A percentile compares a stretch with the other conserved stretches of the same genome.
Evolutionary conservation across 2,888 invertebrate genomes (phyloP).

Genomic region (Scaptomyza flava): DNA sequence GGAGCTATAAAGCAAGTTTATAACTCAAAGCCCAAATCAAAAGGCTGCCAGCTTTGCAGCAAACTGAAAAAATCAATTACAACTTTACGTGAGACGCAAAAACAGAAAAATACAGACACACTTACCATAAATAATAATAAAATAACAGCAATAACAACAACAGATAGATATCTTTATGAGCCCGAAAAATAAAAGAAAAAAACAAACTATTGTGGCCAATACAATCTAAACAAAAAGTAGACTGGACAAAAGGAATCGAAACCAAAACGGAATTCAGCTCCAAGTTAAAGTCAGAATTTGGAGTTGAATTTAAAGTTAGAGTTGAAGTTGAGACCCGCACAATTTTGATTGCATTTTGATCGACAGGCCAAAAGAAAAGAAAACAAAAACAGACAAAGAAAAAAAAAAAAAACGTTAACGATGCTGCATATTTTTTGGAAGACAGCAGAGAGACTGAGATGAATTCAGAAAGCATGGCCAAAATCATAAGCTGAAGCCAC

Average conservation of each 20-base stretch:
- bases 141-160: constrained; percentile 50
- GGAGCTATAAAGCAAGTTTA: constrained; percentile 42
- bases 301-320: constrained; percentile 7
- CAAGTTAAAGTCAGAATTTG: constrained; percentile 11
- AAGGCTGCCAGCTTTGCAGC: no score
- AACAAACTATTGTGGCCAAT: constrained; percentile 65
- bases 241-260: constrained; percentile 41
- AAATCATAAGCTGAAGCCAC: constrained; percentile 48
- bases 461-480: constrained; percentile 44
- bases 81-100: constrained; percentile 16
- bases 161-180: constrained; percentile 70
- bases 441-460: constrained; percentile 6
- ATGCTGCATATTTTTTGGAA: constrained; percentile 46
- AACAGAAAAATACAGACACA: constrained; percentile 34
- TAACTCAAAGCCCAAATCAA: constrained; percentile 36
- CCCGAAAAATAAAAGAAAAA: constrained; percentile 17
- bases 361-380: constrained; percentile 61
- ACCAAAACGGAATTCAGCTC: constrained; percentile 19
- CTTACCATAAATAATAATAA: constrained; percentile 74
- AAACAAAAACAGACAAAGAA: constrained; percentile 24
- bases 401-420: constrained; percentile 57
- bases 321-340: constrained; percentile 56
- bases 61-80: constrained; percentile 69
- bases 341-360: constrained; percentile 79
- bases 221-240: constrained; percentile 53